Evolutionary conservation across 2,888 invertebrate species (phyloP).

Genomic region (Eristalis tenax): DNA sequence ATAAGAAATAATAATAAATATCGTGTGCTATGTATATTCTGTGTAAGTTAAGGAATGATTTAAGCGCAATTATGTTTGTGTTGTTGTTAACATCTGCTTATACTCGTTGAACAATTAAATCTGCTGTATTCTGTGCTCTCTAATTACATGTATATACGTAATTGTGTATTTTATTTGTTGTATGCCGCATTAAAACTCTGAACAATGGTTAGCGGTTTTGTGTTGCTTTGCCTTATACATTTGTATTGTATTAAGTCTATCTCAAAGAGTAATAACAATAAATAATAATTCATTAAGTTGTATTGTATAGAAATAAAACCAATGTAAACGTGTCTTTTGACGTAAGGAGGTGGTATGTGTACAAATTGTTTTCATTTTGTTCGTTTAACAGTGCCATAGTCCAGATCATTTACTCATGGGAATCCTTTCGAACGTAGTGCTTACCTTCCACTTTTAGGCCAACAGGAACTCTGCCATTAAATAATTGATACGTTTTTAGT

Average conservation of each 20-base stretch:
- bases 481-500: too few species aligned
- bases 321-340: slow-evolving; percentile 3
- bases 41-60: slow-evolving; percentile 29
- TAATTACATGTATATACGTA: not conserved
- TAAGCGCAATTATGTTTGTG: slow-evolving; percentile 10
- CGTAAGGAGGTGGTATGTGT: not conserved
- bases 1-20: not conserved
- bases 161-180: slow-evolving; percentile 8
- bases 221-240: slow-evolving; percentile 4
- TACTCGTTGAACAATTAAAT: not conserved
- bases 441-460: too few species aligned
- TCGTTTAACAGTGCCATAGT: not conserved
- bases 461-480: too few species aligned
- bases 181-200: slow-evolving; percentile 7
- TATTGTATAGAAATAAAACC: not conserved
- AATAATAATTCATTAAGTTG: not conserved
- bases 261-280: not conserved
- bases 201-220: not conserved
- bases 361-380: not conserved
- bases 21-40: slow-evolving; percentile 18
- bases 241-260: not conserved
- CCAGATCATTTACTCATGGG: not conserved
- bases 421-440: not conserved
- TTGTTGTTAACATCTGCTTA: not conserved
- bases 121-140: slow-evolving; percentile 11